phyloP scores from a whole-genome alignment of 1,140 invertebrate genomes.

The Neodiprion pinetum region DNA sequence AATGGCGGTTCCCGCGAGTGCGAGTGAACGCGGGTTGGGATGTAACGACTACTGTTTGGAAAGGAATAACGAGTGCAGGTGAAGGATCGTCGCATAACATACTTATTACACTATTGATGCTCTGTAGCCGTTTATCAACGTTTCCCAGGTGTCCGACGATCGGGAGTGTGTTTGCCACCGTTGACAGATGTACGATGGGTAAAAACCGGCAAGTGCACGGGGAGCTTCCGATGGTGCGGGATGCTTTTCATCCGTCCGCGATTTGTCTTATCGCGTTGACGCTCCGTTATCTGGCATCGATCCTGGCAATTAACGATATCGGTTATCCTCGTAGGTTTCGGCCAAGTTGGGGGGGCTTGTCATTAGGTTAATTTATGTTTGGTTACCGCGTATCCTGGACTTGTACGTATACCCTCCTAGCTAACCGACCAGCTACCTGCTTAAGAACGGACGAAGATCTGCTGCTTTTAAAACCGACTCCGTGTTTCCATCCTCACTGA shows the following conservation, averaged over 20 bases:
- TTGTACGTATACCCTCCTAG: background rate
- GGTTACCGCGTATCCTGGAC: background rate
- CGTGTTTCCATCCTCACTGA: too few species aligned
- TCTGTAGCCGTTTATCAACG: too few species aligned
- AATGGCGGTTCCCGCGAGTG: too few species aligned
- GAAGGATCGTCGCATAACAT: too few species aligned
- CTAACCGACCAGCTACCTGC: background rate
- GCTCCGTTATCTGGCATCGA: background rate
- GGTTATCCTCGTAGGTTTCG: background rate
- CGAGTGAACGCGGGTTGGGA: too few species aligned
- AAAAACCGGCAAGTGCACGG: background rate
- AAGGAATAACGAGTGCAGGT: too few species aligned
- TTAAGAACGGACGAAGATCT: background rate
- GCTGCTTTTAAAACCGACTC: background rate
- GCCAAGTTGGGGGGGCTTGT: background rate
- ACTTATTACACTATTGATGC: too few species aligned
- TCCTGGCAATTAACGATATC: background rate
- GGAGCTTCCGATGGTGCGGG: background rate
- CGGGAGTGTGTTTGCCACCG: too few species aligned
- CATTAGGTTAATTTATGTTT: background rate
- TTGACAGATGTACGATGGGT: too few species aligned
- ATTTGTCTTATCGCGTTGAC: constrained; percentile 1
- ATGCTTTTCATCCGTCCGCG: background rate
- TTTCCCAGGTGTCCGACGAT: too few species aligned
- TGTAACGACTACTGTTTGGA: too few species aligned